Evolutionary conservation across 1,140 invertebrate genomes (phyloP).

Genomic region (Hestina assimilis): DNA sequence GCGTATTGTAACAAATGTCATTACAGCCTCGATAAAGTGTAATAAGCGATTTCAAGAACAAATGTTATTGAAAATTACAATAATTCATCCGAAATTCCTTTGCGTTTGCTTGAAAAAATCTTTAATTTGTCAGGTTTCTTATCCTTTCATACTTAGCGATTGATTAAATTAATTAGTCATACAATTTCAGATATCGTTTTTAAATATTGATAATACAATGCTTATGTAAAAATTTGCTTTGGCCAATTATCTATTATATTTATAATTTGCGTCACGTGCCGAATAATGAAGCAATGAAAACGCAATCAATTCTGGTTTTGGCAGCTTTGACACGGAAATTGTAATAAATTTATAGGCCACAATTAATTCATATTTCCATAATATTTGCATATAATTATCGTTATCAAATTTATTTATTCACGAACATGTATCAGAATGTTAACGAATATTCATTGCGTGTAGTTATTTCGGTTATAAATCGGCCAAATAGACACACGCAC

Average conservation of each 20-base stretch:
- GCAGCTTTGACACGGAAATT: conserved; percentile 11
- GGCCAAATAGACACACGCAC: too few species aligned
- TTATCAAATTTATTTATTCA: background rate
- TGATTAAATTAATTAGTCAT: too few species aligned
- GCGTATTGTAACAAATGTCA: conserved; percentile 59
- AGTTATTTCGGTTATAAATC: background rate
- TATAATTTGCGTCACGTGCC: background rate
- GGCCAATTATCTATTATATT: background rate
- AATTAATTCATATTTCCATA: conserved; percentile 2
- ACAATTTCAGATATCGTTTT: too few species aligned
- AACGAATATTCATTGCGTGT: background rate
- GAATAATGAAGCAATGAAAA: conserved; percentile 9
- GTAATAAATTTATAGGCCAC: conserved; percentile 1
- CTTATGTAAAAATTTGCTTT: background rate
- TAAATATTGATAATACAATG: background rate
- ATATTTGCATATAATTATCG: background rate
- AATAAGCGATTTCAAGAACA: conserved; percentile 35
- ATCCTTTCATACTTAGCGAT: too few species aligned
- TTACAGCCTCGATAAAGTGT: conserved; percentile 45
- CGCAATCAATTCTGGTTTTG: conserved; percentile 3
- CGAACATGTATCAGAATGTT: background rate
- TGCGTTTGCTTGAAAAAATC: background rate
- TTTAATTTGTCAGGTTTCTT: too few species aligned
- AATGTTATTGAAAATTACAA: conserved; percentile 15
- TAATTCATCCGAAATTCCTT: conserved; percentile 18